Conservation (phyloP, 2,113 vertebrate species). For the Scomber colias region DNA sequence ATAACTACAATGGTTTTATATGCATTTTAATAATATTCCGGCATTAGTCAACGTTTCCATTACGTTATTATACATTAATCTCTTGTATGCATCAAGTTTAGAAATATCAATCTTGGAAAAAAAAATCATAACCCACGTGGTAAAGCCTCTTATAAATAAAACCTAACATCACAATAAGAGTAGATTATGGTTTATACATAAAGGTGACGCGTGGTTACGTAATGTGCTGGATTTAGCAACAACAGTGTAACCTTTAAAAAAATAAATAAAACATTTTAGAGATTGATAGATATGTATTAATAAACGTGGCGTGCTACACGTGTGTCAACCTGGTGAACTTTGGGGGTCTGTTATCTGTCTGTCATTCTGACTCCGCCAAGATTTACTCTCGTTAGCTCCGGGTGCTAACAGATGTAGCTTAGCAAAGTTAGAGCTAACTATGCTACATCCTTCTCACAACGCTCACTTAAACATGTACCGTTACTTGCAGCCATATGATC, state of each 20-base stretch:
- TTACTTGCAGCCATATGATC: rapidly evolving
- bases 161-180: not conserved
- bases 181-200: not conserved
- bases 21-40: no score
- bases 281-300: rapidly evolving
- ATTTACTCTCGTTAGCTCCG: constrained; percentile 38
- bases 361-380: constrained; percentile 21
- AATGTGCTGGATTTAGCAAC: constrained; percentile 23
- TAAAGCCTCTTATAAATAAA: not conserved
- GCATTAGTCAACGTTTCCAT: no score
- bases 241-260: not conserved
- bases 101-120: not conserved
- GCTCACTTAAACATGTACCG: no score
- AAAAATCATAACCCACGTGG: not conserved
- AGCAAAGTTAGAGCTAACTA: constrained; percentile 61
- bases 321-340: not conserved
- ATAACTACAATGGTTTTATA: not conserved
- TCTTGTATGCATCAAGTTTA: no score
- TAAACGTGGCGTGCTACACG: rapidly evolving
- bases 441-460: constrained; percentile 3
- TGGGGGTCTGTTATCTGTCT: not conserved
- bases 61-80: no score
- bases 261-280: rapidly evolving
- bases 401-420: constrained; percentile 46
- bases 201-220: constrained; percentile 30